Percentiles rank a stretch among this genome's conserved stretches.
Evolutionary conservation across 1,140 invertebrate genomes (phyloP).

Genomic region (Drosophila sucinea): DNA sequence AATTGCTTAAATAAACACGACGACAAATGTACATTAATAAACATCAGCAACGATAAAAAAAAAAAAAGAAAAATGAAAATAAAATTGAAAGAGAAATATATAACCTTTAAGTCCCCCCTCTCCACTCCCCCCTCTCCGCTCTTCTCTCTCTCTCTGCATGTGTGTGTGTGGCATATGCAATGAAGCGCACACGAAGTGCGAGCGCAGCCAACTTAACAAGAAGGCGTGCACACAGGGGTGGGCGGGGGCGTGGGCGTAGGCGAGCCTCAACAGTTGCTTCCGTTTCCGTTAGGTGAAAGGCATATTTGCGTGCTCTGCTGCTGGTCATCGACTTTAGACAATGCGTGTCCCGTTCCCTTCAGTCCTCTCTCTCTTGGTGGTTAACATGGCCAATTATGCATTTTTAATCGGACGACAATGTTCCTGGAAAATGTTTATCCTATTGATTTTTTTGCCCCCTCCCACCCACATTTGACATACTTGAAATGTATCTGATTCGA

Average conservation of each 20-base stretch:
- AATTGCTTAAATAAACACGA: constrained; percentile 76
- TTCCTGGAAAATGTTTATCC: constrained; percentile 58
- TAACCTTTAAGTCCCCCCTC: constrained; percentile 3
- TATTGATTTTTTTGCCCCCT: constrained; percentile 61
- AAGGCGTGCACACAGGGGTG: constrained; percentile 6
- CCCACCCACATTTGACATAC: constrained; percentile 51
- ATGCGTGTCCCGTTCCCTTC: constrained; percentile 38
- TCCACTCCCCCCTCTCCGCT: too few relatives aligned
- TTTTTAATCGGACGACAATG: constrained; percentile 59
- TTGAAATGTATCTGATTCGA: constrained; percentile 15
- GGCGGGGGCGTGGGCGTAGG: neutral
- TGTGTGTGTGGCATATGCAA: constrained; percentile 52
- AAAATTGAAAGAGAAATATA: constrained; percentile 44
- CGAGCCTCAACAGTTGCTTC: constrained; percentile 29
- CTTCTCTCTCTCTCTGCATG: too few relatives aligned
- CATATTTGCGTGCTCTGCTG: constrained; percentile 45
- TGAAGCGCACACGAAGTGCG: constrained; percentile 50
- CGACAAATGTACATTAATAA: constrained; percentile 72
- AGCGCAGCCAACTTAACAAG: constrained; percentile 26
- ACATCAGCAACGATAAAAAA: constrained; percentile 32
- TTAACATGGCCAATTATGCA: constrained; percentile 63
- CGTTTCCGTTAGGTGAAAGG: constrained; percentile 37
- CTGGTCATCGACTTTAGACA: constrained; percentile 61
- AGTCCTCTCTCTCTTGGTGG: neutral
- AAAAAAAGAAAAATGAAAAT: neutral